Evolutionary conservation across 2,797 vertebrate species (phyloP), one percentile per base, ranked within the genome.

Genomic region (Tiaroga cobitis): DNA sequence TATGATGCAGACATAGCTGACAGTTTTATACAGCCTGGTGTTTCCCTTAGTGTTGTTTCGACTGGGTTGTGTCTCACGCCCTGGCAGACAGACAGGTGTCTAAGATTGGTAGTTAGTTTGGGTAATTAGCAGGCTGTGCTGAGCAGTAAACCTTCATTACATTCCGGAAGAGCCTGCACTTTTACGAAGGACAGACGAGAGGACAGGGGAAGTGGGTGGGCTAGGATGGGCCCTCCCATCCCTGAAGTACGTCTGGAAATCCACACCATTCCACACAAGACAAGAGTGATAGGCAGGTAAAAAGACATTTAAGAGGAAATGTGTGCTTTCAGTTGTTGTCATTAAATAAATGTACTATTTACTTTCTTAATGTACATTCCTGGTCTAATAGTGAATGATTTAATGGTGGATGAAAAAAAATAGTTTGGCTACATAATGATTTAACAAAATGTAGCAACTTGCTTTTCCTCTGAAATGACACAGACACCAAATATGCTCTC

Each of bases 31-130:
- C 19, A 72, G 39, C 19, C 56, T 77, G 51, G 26, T n/a, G 24
- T 43, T 83, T 70, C 34, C 54, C 54, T 51, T 34, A 59, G 15
- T 18, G 9, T 43, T 90, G 73, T 90, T 88, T 75, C 29, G 29
- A 37, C 24, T 46, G 11, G 19, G 37, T 54, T 85, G 51, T 73
- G 9, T 24, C 67, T 82, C 51, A 61, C 19, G 68, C 26, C 18
- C 13, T 46, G 63, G 56, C 63, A 90, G 82, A 87, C 76, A 86
- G 87, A 94, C 96, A 97, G 95, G 96, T 97, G 96, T 95, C 93
- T 94, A 94, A 92, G 94, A 92, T 94, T 94, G 92, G 92, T 95
- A 94, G 95, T 95, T 95, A 96, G 95, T 95, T 94, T 93, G 93
- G 89, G 84, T 90, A 92, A 92, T 92, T 91, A 93, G 86, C 83